phyloP scores from a whole-genome alignment of 2,888 invertebrate genomes.

The Chymomyza amoena region DNA sequence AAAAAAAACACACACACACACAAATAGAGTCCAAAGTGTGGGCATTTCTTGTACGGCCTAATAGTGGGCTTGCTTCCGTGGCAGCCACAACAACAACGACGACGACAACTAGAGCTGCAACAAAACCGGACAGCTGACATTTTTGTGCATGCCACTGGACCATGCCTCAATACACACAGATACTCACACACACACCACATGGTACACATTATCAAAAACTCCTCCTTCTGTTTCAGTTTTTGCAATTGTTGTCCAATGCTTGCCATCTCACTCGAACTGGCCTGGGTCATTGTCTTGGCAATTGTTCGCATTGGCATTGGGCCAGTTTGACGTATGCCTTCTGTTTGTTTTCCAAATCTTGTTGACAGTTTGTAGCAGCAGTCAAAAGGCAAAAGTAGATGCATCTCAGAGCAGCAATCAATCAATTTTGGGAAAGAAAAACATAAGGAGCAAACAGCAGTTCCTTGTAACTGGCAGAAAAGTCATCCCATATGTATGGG shows the following conservation, averaged over 20 bases:
- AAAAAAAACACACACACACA: slow-evolving; percentile 4
- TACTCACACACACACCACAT: not conserved
- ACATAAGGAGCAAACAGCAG: slow-evolving; percentile 11
- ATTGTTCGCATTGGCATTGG: slow-evolving; percentile 34
- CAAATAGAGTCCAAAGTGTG: slow-evolving; percentile 42
- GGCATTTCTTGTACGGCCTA: slow-evolving; percentile 54
- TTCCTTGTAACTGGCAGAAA: slow-evolving; percentile 30
- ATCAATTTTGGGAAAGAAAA: slow-evolving; percentile 37
- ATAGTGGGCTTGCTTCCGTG: slow-evolving; percentile 61
- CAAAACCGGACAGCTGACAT: slow-evolving; percentile 62
- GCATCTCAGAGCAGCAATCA: slow-evolving; percentile 67
- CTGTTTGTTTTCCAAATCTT: slow-evolving; percentile 65
- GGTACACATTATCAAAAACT: slow-evolving; percentile 33
- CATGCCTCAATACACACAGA: slow-evolving; percentile 12
- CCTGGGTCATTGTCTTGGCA: not conserved
- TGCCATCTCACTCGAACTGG: not conserved
- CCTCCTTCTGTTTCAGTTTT: slow-evolving; percentile 37
- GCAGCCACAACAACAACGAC: slow-evolving; percentile 37
- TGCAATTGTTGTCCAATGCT: slow-evolving; percentile 27
- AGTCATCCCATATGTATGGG: slow-evolving; percentile 29
- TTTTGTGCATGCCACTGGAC: not conserved
- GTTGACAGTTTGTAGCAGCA: slow-evolving; percentile 70
- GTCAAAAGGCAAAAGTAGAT: not conserved
- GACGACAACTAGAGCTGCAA: slow-evolving; percentile 25
- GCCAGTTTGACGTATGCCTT: slow-evolving; percentile 61